Percentiles rank a stretch among this genome's conserved stretches.
Conservation (phyloP, 2,888 invertebrate genomes). For the Pharmacophagus antenor region DNA sequence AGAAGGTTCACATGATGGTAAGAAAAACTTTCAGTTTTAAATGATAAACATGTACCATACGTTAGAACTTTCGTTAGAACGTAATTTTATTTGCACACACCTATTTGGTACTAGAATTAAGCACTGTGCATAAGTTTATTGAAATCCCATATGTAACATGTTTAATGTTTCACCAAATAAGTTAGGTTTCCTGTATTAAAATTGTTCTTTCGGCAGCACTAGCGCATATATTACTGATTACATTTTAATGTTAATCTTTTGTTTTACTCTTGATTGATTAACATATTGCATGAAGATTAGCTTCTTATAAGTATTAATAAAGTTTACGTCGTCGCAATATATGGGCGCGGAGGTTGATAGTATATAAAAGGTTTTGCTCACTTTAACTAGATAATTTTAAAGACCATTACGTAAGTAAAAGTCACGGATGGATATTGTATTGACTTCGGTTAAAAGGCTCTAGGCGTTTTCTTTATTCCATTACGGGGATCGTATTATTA, state of each 20-base stretch:
- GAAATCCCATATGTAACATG: too few species aligned
- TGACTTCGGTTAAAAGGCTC: slow-evolving; percentile 63
- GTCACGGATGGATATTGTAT: slow-evolving; percentile 66
- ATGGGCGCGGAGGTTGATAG: slow-evolving; percentile 50
- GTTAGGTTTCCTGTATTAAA: too few species aligned
- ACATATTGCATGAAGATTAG: slow-evolving; percentile 63
- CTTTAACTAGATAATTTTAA: slow-evolving; percentile 60
- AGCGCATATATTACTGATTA: background rate
- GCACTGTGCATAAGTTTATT: too few species aligned
- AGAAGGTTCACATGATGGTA: too few species aligned
- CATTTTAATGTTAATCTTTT: slow-evolving; percentile 57
- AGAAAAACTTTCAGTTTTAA: too few species aligned
- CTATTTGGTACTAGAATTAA: too few species aligned
- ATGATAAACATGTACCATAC: too few species aligned
- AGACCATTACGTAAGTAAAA: slow-evolving; percentile 61
- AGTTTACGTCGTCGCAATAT: slow-evolving; percentile 50
- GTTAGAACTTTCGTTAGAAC: too few species aligned
- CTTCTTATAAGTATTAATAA: slow-evolving; percentile 54
- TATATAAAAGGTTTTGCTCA: slow-evolving; percentile 32
- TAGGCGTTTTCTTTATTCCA: slow-evolving; percentile 70
- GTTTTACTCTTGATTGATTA: slow-evolving; percentile 68
- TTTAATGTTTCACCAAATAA: too few species aligned
- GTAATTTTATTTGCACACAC: too few species aligned
- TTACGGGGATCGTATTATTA: slow-evolving; percentile 55
- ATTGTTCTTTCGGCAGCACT: slow-evolving; percentile 1